Base-by-base conservation (phyloP, 2,797 vertebrate species). In the Valencia hispanica region DNA sequence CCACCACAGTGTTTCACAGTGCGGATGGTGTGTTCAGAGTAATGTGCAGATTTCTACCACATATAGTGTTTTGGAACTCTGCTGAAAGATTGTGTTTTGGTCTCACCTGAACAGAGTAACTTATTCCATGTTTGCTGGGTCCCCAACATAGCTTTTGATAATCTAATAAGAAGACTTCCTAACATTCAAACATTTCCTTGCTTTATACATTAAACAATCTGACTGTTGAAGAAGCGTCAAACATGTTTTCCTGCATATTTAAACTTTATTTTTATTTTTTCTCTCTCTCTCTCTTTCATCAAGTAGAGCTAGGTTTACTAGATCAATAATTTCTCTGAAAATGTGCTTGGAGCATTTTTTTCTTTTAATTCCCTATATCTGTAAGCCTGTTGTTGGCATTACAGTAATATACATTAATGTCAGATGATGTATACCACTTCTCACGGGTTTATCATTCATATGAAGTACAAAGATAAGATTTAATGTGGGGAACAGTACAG, bases 201-300 rank as follows among this genome's bases (percentile, higher is more conserved):
- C 90, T 94, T 93, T 93, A 93, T 93, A 94, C 93, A 91, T 93
- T 91, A 93, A 93, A 89, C 90, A 88, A 91, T 93, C 92, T 87
- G 92, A 93, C 84, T 91, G 91, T 68, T 75, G 88, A 83, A 78
- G 84, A 86, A 88, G 88, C 93, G 94, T 93, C 90, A 92, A 94
- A 93, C 84, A 78, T 90, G n/a, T 92, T 81, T 45, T 90, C 79
- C 74, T 94, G 89, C 90, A 94, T 93, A 5, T 9, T 66, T 41
- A 27, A 1, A 3, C 11, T 7, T 39, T 0, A 2, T 41, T 61
- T 53, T 1, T 73, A 81, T 76, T 79, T 70, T 69, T 57, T 53
- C 14, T 34, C n/a, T 71, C 70, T 72, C 22, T n/a, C n/a, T n/a
- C n/a, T n/a, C n/a, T n/a, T n/a, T n/a, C n/a, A n/a, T n/a, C n/a